Evolutionary conservation across 2,113 vertebrate species (phyloP).

Genomic region (Hyperopisus bebe): DNA sequence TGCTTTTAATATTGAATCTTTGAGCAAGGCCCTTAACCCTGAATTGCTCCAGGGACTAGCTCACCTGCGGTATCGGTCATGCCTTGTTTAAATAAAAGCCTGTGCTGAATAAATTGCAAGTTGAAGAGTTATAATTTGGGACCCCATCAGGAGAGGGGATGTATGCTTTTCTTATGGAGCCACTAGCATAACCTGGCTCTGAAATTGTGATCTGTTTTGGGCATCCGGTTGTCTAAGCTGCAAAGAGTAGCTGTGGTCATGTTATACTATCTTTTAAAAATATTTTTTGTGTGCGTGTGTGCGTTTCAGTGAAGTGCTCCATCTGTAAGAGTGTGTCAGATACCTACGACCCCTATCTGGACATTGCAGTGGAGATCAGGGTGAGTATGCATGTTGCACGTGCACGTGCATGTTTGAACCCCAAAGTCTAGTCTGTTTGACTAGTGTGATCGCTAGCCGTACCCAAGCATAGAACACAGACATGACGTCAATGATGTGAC

Average conservation of each 20-base stretch:
- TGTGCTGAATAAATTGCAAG: neutral
- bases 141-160: neutral
- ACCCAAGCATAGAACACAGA: no score
- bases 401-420: neutral
- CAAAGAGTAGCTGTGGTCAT: neutral
- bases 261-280: neutral
- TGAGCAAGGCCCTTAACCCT: neutral
- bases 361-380: conserved; percentile 86
- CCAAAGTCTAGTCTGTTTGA: neutral
- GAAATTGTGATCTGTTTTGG: neutral
- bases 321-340: conserved; percentile 88
- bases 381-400: no score
- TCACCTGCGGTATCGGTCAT: neutral
- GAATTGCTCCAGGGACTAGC: neutral
- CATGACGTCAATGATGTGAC: no score
- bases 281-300: conserved; percentile 11
- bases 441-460: no score
- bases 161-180: neutral
- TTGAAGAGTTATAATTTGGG: neutral
- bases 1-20: neutral
- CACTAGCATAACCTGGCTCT: neutral
- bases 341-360: conserved; percentile 89
- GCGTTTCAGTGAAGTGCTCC: conserved; percentile 79
- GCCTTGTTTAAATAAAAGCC: neutral
- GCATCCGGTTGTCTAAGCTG: neutral